These are phyloP conservation scores for Drosophila merina DNA, from an alignment of 2,888 invertebrate species.

Conservation along the genomic window DNA sequence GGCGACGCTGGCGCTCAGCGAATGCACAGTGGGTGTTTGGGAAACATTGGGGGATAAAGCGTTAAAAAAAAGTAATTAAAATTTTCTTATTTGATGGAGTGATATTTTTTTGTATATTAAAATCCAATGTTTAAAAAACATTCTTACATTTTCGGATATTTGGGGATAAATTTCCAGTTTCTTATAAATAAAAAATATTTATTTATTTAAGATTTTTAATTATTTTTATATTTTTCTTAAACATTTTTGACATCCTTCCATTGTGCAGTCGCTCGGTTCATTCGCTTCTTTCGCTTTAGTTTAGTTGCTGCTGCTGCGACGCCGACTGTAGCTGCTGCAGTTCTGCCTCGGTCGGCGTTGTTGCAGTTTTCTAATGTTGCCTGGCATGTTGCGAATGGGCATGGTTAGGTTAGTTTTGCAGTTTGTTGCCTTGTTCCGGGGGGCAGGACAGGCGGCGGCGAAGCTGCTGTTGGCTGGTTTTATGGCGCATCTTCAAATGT, in stretches of 20 bases:
- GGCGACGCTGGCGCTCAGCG: slow-evolving; percentile 26
- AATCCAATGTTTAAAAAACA: too few relatives aligned
- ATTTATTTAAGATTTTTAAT: background rate
- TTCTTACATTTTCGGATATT: too few relatives aligned
- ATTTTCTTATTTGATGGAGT: too few relatives aligned
- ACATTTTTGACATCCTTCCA: background rate
- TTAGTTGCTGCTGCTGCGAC: slow-evolving; percentile 29
- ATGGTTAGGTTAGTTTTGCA: slow-evolving; percentile 54
- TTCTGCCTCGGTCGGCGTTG: slow-evolving; percentile 21
- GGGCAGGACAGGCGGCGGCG: slow-evolving; percentile 2
- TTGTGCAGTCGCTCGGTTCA: slow-evolving; percentile 53
- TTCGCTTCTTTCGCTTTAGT: slow-evolving; percentile 62
- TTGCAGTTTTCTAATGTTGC: slow-evolving; percentile 71
- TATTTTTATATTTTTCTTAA: too few relatives aligned
- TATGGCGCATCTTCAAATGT: slow-evolving; percentile 75
- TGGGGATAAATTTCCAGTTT: too few relatives aligned
- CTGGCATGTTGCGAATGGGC: slow-evolving; percentile 74
- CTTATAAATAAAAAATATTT: too few relatives aligned
- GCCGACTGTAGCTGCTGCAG: slow-evolving; percentile 21
- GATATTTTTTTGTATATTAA: too few relatives aligned
- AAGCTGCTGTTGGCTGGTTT: slow-evolving; percentile 59
- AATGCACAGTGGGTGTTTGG: slow-evolving; percentile 21
- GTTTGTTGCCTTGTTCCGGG: slow-evolving; percentile 1
- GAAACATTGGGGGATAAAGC: too few relatives aligned
- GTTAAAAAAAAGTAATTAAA: too few relatives aligned